Conservation (phyloP, 2,797 vertebrate species). For the Bryconaethiops microstoma region DNA sequence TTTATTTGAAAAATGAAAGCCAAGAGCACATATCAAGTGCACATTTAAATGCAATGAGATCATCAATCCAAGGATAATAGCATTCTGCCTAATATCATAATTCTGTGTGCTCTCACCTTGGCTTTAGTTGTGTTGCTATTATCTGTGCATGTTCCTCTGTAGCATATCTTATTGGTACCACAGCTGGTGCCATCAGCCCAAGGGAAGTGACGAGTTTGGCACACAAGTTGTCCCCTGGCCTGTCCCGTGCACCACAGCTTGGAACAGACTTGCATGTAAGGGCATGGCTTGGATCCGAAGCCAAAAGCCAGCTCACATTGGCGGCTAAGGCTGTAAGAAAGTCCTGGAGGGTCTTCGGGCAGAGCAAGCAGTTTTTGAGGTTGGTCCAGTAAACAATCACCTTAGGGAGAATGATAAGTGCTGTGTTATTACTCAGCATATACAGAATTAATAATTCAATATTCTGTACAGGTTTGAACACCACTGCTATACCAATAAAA, state of each 20-base stretch:
- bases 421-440: background rate
- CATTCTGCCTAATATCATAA: background rate
- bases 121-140: constrained; percentile 76
- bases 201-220: constrained; percentile 98
- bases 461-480: no score
- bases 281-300: constrained; percentile 90
- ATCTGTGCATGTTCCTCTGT: constrained; percentile 85
- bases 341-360: constrained; percentile 83
- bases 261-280: constrained; percentile 92
- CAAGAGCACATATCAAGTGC: background rate
- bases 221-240: constrained; percentile 91
- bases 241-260: constrained; percentile 98
- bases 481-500: no score
- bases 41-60: constrained; percentile 15
- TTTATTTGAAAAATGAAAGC: constrained; percentile 2
- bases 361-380: constrained; percentile 88
- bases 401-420: constrained; percentile 69
- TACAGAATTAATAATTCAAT: no score
- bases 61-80: background rate
- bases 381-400: constrained; percentile 93
- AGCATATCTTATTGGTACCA: constrained; percentile 84
- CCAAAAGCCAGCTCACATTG: constrained; percentile 97
- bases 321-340: constrained; percentile 85
- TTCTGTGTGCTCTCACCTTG: constrained; percentile 76
- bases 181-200: constrained; percentile 97